Conservation (phyloP, 2,797 vertebrate genomes). For the Dendrocincla tyrannina region DNA sequence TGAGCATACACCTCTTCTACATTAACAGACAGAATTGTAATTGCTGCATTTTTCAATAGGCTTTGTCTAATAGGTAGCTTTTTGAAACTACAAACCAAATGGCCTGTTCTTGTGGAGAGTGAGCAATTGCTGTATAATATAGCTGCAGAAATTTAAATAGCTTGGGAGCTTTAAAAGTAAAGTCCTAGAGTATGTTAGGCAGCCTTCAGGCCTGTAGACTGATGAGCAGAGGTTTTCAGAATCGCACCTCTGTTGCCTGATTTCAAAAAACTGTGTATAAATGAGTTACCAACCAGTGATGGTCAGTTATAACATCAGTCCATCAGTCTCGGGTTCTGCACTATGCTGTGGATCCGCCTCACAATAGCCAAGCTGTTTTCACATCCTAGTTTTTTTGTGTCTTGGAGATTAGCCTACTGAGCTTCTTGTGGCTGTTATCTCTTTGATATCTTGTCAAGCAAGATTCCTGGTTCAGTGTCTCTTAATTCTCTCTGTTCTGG, state of each 20-base stretch:
- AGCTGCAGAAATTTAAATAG: neutral
- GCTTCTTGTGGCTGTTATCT: neutral
- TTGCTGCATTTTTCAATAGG: neutral
- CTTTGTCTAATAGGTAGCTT: neutral
- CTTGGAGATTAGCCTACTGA: neutral
- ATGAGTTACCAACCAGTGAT: neutral
- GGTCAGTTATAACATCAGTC: neutral
- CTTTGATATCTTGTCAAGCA: neutral
- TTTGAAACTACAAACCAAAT: neutral
- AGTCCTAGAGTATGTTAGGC: neutral
- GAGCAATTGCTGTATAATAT: neutral
- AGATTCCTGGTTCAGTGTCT: neutral
- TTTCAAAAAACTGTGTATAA: fast-evolving
- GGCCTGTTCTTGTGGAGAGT: neutral
- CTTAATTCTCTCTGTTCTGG: neutral
- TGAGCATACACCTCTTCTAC: neutral
- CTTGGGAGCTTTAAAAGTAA: neutral
- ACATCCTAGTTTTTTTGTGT: neutral
- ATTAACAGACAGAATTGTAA: neutral
- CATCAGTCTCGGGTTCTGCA: neutral
- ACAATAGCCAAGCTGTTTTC: neutral
- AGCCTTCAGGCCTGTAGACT: neutral
- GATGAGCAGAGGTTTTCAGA: neutral
- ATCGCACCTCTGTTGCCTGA: neutral
- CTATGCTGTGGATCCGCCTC: neutral